phyloP scores from a whole-genome alignment of 2,113 vertebrate genomes.

The Ramphastos sulfuratus region DNA sequence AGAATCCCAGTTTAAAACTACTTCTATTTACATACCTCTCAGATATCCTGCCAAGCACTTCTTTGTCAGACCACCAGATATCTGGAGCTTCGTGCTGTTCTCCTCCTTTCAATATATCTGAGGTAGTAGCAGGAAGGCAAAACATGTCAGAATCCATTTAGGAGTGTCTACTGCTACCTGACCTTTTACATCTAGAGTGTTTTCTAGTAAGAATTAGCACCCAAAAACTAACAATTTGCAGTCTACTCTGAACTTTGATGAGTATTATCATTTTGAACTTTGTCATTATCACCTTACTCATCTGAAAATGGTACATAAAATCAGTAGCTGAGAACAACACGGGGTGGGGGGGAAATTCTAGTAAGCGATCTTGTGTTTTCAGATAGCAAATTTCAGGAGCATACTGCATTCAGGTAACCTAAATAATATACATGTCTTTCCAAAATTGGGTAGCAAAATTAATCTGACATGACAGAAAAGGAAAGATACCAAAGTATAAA shows the following conservation, averaged over 20 bases:
- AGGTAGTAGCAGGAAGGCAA: background rate
- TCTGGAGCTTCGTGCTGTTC: background rate
- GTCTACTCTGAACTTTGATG: constrained; percentile 45
- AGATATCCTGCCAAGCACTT: background rate
- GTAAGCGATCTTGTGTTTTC: background rate
- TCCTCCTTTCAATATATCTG: background rate
- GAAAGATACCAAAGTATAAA: background rate
- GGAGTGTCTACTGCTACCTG: background rate
- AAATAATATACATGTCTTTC: background rate
- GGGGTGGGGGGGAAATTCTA: background rate
- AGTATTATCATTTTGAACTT: constrained; percentile 51
- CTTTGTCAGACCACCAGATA: background rate
- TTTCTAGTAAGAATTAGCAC: constrained; percentile 54
- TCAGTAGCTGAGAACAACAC: background rate
- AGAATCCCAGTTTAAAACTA: background rate
- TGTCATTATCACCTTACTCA: constrained; percentile 40
- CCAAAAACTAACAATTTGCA: constrained; percentile 8
- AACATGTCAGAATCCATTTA: constrained; percentile 14
- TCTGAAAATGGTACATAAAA: constrained; percentile 44
- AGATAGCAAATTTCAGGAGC: background rate
- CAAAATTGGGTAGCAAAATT: background rate
- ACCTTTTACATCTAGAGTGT: constrained; percentile 7
- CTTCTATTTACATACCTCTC: background rate
- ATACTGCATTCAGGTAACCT: background rate
- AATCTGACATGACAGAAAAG: background rate